Base-by-base conservation (phyloP, 37 sponge, comb jelly and placozoan species). In the Aplysina aerophoba region DNA sequence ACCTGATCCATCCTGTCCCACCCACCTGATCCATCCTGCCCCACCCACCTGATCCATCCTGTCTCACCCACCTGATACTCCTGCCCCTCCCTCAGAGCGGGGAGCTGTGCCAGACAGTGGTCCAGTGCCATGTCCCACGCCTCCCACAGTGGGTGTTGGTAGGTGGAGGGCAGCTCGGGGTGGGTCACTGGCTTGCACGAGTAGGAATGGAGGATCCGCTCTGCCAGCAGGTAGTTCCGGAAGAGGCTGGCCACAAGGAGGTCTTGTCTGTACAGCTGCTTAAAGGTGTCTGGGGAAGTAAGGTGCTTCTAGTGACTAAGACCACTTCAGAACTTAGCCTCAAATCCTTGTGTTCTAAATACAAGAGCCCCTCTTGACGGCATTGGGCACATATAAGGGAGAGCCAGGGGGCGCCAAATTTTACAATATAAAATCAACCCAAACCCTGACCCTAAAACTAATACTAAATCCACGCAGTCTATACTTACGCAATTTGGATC, bases 61-160 rank as follows among this genome's bases (percentile, higher is more conserved):
- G 12, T 11, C 27, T 22, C 27, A 62, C 63, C n/a, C n/a, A 93
- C 95, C 87, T 94, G 56, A 75, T 90, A 95, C 0, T 37, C 85
- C 55, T 86, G 92, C 27, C 81, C 84, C 28, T 92, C 88, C 44
- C 86, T 15, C 0, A 94, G 55, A 20, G 59, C 80, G 0, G 92
- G 89, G 11, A 98, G 90, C 85, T 98, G 95, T 36, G 88, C 55
- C 77, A 96, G 88, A 77, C 91, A 87, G 63, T 90, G 89, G 80
- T 98, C 96, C 58, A 96, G 83, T n/a, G 97, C 94, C 24, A 94
- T 82, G 78, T 98, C 99, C 99, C 99, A 98, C 16, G 95, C 90
- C 60, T 87, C 80, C 99, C 98, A 95, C 68, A 95, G 85, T 15
- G 90, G 96, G 83, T 95, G 98, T 19, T 92, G 86, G 84, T 93